A percentile compares a stretch with the other conserved stretches of the same genome.
Evolutionary conservation across 2,113 vertebrate genomes (phyloP).

Genomic region (Ginglymostoma cirratum): DNA sequence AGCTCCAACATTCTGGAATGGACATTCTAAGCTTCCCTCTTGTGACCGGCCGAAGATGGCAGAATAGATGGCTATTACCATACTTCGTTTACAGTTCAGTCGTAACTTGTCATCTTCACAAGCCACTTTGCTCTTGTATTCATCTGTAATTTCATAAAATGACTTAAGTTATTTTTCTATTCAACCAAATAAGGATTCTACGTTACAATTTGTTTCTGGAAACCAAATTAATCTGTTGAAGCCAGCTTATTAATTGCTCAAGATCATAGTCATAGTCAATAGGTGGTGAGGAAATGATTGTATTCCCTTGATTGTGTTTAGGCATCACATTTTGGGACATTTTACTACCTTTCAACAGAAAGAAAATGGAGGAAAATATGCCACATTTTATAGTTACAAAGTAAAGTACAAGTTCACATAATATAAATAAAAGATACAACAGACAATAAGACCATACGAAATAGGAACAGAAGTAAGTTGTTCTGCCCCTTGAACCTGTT

Average conservation of each 20-base stretch:
- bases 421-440: too few relatives aligned
- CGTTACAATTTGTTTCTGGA: background rate
- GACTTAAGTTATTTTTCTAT: slow-evolving; percentile 29
- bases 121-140: slow-evolving; percentile 81
- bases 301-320: background rate
- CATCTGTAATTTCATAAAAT: slow-evolving; percentile 57
- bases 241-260: background rate
- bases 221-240: background rate
- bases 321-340: background rate
- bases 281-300: background rate
- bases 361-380: background rate
- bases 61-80: slow-evolving; percentile 78
- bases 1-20: slow-evolving; percentile 60
- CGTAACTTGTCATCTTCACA: slow-evolving; percentile 79
- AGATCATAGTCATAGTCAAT: background rate
- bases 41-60: slow-evolving; percentile 73
- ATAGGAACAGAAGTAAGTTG: too few relatives aligned
- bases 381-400: background rate
- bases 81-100: slow-evolving; percentile 75
- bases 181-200: background rate
- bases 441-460: too few relatives aligned
- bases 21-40: slow-evolving; percentile 73
- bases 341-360: background rate
- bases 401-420: background rate
- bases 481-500: too few relatives aligned